Percentiles rank a stretch among this genome's conserved stretches.
These are phyloP conservation scores for Henricia sp. DNA, from an alignment of 53 echinoderm and acorn worm species.

Conservation along the genomic window DNA sequence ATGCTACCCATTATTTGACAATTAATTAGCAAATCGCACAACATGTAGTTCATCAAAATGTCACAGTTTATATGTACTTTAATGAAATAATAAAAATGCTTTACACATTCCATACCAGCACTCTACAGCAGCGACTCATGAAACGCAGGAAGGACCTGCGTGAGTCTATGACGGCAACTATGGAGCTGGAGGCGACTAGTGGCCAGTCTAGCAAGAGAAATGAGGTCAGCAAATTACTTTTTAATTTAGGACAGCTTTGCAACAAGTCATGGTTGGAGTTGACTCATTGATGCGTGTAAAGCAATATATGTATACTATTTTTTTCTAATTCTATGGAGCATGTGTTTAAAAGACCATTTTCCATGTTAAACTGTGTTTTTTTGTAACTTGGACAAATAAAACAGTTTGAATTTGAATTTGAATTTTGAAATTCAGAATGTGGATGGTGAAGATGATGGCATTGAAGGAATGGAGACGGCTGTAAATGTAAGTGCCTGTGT, in stretches of 20 bases:
- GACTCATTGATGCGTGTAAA: too few species aligned
- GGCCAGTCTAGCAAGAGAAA: not conserved
- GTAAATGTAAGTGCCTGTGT: conserved; percentile 58
- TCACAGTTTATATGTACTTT: too few species aligned
- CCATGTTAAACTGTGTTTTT: too few species aligned
- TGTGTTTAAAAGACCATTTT: too few species aligned
- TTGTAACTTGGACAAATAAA: too few species aligned
- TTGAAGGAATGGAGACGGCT: conserved; percentile 55
- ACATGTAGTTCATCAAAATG: too few species aligned
- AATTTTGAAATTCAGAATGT: conserved; percentile 31
- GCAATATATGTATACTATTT: too few species aligned
- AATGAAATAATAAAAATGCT: not conserved
- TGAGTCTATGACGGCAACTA: conserved; percentile 66
- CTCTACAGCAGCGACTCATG: conserved; percentile 38
- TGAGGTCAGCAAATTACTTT: not conserved
- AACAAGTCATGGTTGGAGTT: too few species aligned
- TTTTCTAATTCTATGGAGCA: too few species aligned
- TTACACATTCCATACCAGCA: not conserved
- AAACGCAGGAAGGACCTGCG: conserved; percentile 68
- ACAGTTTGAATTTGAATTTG: too few species aligned
- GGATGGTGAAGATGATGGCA: conserved; percentile 62
- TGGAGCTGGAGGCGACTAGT: conserved; percentile 46
- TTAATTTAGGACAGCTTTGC: conserved; percentile 2
- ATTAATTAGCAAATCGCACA: too few species aligned
- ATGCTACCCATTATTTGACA: too few species aligned